Base-by-base conservation (phyloP, 92 coral and sea anemone species). In the Montipora capitata region DNA sequence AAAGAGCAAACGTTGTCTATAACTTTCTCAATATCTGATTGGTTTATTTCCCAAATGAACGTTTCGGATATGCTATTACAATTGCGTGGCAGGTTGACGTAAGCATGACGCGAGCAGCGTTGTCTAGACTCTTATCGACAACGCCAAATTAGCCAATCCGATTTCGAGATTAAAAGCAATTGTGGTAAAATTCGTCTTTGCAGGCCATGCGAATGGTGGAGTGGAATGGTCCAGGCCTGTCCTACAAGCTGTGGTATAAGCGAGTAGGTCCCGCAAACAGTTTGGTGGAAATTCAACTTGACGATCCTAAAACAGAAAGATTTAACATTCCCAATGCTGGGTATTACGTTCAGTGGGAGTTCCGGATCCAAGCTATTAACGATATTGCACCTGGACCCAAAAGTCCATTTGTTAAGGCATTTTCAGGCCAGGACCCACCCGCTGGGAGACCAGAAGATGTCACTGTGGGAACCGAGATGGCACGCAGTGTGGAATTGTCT, bases 191-290 rank as follows among this genome's bases (percentile, higher is more conserved):
- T 20, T 20, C 27, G 27, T 20, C 27, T 20, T 20, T 20, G 51
- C 74, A 96, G 99, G 91, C 96, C 5, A 81, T 94, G 91, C 92
- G 86, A 7, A 94, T 69, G 81, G 84, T 96, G 16, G 94, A 96
- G 40, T 91, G 86, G 70, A 90, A 92, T 65, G 99, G 86, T 0
- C 90, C 91, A 10, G 82, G 75, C 0, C 90, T 90, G 13, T 74
- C 66, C 12, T 94, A 94, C 69, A 9, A 18, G 3, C 89, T 96
- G 44, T 54, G 73, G 43, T 91, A 88, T 82, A 42, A 81, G 3
- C 16, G 71, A 81, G 66, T 13, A n/a, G 15, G 10, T 1, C 7
- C 2, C 0, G 52, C 7, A 5, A 48, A 45, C 9, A 9, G 7
- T 0, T 13, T 0, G 12, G 41, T 2, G 12, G 64, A 8, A 35